Conservation (phyloP, 2,797 vertebrate genomes). For the Anguilla pacifica region DNA sequence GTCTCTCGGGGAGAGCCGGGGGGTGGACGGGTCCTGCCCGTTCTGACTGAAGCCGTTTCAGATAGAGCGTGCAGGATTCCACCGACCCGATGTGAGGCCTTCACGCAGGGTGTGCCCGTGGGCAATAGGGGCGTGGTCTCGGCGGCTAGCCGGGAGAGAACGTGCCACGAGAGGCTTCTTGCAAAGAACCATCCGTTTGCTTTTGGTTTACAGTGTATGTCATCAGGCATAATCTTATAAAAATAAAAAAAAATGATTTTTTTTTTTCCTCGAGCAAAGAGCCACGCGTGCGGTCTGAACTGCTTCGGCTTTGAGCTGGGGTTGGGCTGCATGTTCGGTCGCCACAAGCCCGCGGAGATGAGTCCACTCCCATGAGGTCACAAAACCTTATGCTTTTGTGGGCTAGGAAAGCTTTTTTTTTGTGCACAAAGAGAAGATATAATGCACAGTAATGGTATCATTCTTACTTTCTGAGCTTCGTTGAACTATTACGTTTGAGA, state of each 20-base stretch:
- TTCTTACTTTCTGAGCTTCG: not conserved
- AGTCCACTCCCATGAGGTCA: not conserved
- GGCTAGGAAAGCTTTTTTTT: not conserved
- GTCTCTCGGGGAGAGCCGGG: not conserved
- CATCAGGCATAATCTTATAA: not conserved
- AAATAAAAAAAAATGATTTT: not conserved
- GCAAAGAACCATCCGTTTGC: not conserved
- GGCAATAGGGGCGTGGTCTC: not conserved
- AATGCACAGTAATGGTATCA: not conserved
- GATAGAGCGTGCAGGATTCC: conserved; percentile 16
- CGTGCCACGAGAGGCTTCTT: not conserved
- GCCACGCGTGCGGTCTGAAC: not conserved
- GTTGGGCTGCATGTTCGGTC: not conserved
- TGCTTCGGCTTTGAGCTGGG: not conserved
- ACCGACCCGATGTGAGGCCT: conserved; percentile 12
- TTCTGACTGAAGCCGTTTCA: conserved; percentile 12
- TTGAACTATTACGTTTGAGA: not conserved
- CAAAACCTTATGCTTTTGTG: not conserved
- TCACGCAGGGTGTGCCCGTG: not conserved
- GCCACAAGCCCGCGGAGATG: not conserved
- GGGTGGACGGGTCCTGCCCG: not conserved
- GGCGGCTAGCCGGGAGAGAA: not conserved
- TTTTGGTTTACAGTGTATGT: not conserved
- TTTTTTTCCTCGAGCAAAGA: not conserved
- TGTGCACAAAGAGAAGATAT: not conserved